phyloP scores from a whole-genome alignment of 2,888 invertebrate species.

The Trilocha varians region DNA sequence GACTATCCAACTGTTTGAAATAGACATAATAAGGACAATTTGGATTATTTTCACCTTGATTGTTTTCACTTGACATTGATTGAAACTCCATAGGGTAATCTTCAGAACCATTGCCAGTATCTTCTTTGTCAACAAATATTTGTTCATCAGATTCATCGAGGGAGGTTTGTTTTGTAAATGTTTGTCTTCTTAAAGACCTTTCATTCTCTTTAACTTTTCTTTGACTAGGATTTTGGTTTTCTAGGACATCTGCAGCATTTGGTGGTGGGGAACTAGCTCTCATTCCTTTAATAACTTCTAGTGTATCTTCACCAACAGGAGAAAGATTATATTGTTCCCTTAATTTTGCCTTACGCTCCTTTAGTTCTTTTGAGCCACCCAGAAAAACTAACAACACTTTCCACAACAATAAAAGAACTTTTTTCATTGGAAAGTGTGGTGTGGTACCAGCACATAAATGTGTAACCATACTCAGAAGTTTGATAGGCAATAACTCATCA shows the following conservation, averaged over 20 bases:
- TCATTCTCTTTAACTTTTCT: slow-evolving; percentile 70
- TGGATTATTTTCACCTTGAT: slow-evolving; percentile 47
- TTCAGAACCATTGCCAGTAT: slow-evolving; percentile 75
- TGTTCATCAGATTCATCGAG: slow-evolving; percentile 85
- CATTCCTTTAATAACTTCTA: slow-evolving; percentile 95
- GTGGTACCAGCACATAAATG: slow-evolving; percentile 95
- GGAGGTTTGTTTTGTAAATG: slow-evolving; percentile 93
- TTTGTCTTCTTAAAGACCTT: slow-evolving; percentile 80
- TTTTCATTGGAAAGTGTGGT: slow-evolving; percentile 99
- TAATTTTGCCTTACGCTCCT: slow-evolving; percentile 81
- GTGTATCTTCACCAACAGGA: slow-evolving; percentile 90
- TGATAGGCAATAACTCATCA: slow-evolving; percentile 90
- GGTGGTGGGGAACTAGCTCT: slow-evolving; percentile 95
- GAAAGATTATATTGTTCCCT: slow-evolving; percentile 81
- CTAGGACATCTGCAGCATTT: slow-evolving; percentile 90
- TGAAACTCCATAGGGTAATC: slow-evolving; percentile 76
- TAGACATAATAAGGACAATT: slow-evolving; percentile 59
- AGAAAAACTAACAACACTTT: slow-evolving; percentile 93
- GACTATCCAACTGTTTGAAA: slow-evolving; percentile 59
- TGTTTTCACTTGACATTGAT: slow-evolving; percentile 52
- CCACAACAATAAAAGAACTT: slow-evolving; percentile 95
- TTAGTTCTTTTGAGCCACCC: slow-evolving; percentile 91
- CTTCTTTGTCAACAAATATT: slow-evolving; percentile 81
- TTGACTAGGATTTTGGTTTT: slow-evolving; percentile 86
- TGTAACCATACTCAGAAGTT: slow-evolving; percentile 96